Evolutionary conservation across 2,113 vertebrate species (phyloP), one percentile per base, ranked within the genome.

Genomic region (Cariama cristata): DNA sequence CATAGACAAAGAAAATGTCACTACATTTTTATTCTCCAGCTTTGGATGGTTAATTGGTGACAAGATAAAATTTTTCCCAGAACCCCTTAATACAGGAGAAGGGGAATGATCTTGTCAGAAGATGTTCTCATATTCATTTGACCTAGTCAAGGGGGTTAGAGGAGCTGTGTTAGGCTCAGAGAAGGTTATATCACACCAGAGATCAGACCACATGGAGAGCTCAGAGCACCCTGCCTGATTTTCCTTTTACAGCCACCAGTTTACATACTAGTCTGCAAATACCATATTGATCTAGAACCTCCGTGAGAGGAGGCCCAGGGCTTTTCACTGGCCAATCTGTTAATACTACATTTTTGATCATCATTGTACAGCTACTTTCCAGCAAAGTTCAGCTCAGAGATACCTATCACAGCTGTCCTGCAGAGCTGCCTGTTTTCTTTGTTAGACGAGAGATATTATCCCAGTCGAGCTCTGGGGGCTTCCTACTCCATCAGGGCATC

Each of bases 31-130:
- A 15, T 72, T 86, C 49, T 83, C 33, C 40, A 63, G 6, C 30
- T 84, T 40, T 40, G 28, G 27, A 18, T 58, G 27, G 28, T 84
- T 86, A 90, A 91, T 55, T 74, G 40, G n/a, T 64, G 35, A 53
- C 40, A 60, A 80, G 45, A 53, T 4, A n/a, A 82, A 90, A 64
- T 71, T 75, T 76, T 50, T 60, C 45, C 63, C 21, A 76, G 49
- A 89, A 49, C 8, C 15, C 56, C 0, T 0, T 68, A 42, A 9
- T 20, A 8, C 1, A n/a, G 30, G 42, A 91, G 66, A 82, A 82
- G 5, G 9, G n/a, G 22, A 73, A 53, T 9, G 40, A 40, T 38
- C 33, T 28, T 74, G 20, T 53, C 53, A 56, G 38, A 40, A 79
- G 21, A 56, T 12, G 26, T 2, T 9, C 18, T 69, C 0, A 0